A percentile compares a stretch with the other conserved stretches of the same genome.
Evolutionary conservation across 1,140 invertebrate genomes (phyloP).

Genomic region (Caenorhabditis tropicalis): DNA sequence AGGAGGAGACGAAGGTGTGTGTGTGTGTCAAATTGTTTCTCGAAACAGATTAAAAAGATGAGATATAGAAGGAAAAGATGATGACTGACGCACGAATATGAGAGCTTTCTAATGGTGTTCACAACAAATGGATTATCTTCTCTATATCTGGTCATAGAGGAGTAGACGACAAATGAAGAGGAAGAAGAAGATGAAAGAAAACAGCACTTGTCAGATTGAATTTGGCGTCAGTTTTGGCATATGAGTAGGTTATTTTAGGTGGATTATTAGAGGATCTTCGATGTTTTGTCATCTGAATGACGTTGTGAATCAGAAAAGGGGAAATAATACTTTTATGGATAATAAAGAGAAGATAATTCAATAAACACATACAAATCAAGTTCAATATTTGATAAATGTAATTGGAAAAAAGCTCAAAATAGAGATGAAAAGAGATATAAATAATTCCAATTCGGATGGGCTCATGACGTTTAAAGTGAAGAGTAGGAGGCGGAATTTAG

Average conservation of each 20-base stretch:
- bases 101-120: slow-evolving; percentile 4
- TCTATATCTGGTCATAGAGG: background rate
- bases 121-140: slow-evolving; percentile 36
- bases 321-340: background rate
- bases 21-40: slow-evolving; percentile 14
- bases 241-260: background rate
- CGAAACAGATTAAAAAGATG: slow-evolving; percentile 40
- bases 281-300: background rate
- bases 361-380: background rate
- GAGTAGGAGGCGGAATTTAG: too few relatives aligned
- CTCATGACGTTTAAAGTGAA: background rate
- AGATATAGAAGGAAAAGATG: background rate
- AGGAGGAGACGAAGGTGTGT: background rate
- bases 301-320: background rate
- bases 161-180: background rate
- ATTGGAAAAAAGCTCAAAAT: background rate
- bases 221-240: slow-evolving; percentile 27
- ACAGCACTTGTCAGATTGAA: background rate
- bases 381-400: too few relatives aligned
- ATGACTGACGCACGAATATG: background rate
- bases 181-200: background rate
- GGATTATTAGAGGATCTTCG: background rate
- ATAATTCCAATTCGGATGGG: background rate
- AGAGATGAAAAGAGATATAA: background rate
- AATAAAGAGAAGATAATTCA: background rate